Percentiles rank a stretch among this genome's conserved stretches.
Conservation (phyloP, 2,888 invertebrate species). For the Drosophila melanocephala region DNA sequence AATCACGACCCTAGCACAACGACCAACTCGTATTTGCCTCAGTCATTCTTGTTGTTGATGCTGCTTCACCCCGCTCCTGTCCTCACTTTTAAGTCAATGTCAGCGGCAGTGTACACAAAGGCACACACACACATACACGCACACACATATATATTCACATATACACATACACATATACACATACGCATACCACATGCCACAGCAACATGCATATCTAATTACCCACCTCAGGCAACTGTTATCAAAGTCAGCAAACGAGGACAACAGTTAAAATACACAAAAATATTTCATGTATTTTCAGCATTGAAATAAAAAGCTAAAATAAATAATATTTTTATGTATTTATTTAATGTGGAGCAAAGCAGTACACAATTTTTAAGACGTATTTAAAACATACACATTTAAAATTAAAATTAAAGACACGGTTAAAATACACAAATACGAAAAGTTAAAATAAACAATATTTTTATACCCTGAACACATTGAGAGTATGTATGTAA, state of each 20-base stretch:
- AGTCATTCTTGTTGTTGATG: conserved; percentile 11
- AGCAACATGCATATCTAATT: conserved; percentile 25
- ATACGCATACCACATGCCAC: not conserved
- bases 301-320: not conserved
- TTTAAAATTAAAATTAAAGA: not conserved
- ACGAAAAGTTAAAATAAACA: not conserved
- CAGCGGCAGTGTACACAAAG: conserved; percentile 10
- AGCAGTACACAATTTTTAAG: not conserved
- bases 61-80: conserved; percentile 10
- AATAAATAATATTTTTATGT: not conserved
- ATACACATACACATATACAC: not conserved
- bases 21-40: conserved; percentile 17
- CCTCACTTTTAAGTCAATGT: conserved; percentile 24
- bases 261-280: not conserved
- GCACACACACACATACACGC: not conserved
- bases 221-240: conserved; percentile 25
- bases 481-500: not conserved
- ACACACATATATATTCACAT: conserved; percentile 1
- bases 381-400: not conserved
- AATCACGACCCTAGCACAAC: conserved; percentile 45
- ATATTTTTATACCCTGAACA: not conserved
- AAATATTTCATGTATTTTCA: not conserved
- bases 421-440: not conserved
- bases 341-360: not conserved
- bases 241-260: conserved; percentile 8